phyloP scores from a whole-genome alignment of 2,888 invertebrate species.

The Pandemis corylana region DNA sequence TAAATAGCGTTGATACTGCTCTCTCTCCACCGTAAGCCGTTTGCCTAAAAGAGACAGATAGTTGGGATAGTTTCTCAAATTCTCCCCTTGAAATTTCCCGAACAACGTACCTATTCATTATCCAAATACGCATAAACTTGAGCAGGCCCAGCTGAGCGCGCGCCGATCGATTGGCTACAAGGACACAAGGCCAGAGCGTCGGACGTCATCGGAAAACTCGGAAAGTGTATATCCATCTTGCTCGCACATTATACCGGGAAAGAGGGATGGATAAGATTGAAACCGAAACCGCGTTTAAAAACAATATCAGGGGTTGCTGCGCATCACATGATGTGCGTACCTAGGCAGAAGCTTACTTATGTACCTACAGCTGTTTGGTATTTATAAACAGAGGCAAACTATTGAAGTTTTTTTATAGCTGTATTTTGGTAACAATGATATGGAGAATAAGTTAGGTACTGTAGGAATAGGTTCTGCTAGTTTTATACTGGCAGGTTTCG shows the following conservation, averaged over 20 bases:
- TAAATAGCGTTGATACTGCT: not conserved
- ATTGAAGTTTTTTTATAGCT: not conserved
- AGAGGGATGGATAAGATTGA: slow-evolving; percentile 15
- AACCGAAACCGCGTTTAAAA: slow-evolving; percentile 16
- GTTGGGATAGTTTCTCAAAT: slow-evolving; percentile 2
- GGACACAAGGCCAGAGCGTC: slow-evolving; percentile 73
- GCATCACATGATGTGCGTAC: slow-evolving; percentile 25
- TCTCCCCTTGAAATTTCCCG: slow-evolving; percentile 6
- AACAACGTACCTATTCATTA: slow-evolving; percentile 28
- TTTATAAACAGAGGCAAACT: slow-evolving; percentile 1
- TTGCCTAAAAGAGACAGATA: slow-evolving; percentile 3
- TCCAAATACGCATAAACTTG: slow-evolving; percentile 31
- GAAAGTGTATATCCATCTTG: slow-evolving; percentile 25
- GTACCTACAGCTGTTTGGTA: slow-evolving; percentile 12
- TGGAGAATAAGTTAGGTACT: not conserved
- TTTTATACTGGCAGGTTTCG: no score
- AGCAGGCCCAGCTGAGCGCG: slow-evolving; percentile 45
- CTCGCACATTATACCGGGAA: not conserved
- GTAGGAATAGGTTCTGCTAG: no score
- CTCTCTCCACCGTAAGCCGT: not conserved
- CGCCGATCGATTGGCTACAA: slow-evolving; percentile 72
- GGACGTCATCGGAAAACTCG: slow-evolving; percentile 38
- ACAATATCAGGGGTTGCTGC: slow-evolving; percentile 14
- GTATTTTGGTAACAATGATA: not conserved
- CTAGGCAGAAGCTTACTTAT: not conserved